Conservation (phyloP, 2,888 invertebrate species). For the Caradrina clavipalpis region DNA sequence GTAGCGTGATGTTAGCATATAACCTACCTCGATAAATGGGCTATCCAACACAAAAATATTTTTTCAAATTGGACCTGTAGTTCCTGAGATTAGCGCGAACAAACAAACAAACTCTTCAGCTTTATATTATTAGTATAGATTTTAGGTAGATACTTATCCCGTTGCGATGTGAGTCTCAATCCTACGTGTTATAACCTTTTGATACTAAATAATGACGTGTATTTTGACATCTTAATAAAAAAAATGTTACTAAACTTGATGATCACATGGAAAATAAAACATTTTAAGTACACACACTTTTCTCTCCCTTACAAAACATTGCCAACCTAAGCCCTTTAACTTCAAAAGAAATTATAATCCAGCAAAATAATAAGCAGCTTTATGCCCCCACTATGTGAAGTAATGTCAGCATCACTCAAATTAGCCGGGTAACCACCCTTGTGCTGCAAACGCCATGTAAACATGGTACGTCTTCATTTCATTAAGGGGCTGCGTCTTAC, state of each 20-base stretch:
- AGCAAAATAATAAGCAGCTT: constrained; percentile 46
- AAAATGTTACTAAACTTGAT: background rate
- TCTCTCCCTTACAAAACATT: constrained; percentile 10
- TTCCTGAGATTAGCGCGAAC: too few relatives aligned
- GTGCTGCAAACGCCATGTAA: constrained; percentile 72
- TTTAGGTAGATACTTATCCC: too few relatives aligned
- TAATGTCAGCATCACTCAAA: constrained; percentile 67
- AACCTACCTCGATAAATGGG: too few relatives aligned
- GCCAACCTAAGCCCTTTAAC: constrained; percentile 16
- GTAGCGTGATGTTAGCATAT: too few relatives aligned
- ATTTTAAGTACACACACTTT: background rate
- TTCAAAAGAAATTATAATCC: constrained; percentile 51
- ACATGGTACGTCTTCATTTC: constrained; percentile 81
- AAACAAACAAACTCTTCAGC: too few relatives aligned
- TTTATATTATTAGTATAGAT: too few relatives aligned
- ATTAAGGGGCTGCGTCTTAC: constrained; percentile 75
- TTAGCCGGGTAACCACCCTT: constrained; percentile 73
- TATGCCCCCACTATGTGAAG: constrained; percentile 36
- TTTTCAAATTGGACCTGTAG: too few relatives aligned
- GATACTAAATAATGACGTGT: too few relatives aligned
- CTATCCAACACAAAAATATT: too few relatives aligned
- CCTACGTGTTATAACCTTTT: background rate
- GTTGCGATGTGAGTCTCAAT: background rate
- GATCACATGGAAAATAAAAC: background rate
- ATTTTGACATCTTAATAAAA: too few relatives aligned